phyloP scores from a whole-genome alignment of 30 jellyfish, hydroid and myxozoan genomes.

The Chrysaora quinquecirrha region DNA sequence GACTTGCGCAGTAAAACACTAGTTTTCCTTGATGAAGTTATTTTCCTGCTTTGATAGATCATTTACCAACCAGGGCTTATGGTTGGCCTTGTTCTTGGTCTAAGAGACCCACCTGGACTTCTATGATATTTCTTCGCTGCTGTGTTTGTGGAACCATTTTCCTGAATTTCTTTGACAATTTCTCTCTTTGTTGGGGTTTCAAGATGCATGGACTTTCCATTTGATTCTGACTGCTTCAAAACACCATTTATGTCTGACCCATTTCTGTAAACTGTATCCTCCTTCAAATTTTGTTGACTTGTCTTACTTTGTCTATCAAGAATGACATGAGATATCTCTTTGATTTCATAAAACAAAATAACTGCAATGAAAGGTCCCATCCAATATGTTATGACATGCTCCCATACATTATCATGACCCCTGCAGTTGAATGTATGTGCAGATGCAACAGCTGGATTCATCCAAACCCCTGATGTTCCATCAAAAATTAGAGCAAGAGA shows the following conservation, averaged over 20 bases:
- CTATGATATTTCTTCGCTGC: conserved; percentile 32
- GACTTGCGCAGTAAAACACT: too few species aligned
- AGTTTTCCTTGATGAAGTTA: too few species aligned
- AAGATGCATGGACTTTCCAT: neutral
- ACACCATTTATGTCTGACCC: neutral
- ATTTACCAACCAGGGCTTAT: conserved; percentile 48
- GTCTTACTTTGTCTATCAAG: neutral
- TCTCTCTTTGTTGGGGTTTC: neutral
- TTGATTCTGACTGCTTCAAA: too few species aligned
- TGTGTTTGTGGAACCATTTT: too few species aligned
- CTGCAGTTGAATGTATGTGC: conserved; percentile 83
- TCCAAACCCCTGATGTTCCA: conserved; percentile 91
- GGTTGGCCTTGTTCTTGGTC: conserved; percentile 31
- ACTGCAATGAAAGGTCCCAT: conserved; percentile 82
- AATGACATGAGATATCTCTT: neutral
- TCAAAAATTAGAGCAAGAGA: conserved; percentile 46
- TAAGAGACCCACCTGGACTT: conserved; percentile 59
- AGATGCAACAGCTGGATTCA: conserved; percentile 94
- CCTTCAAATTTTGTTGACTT: neutral
- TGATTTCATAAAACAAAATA: conserved; percentile 69
- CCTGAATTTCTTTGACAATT: neutral
- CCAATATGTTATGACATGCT: conserved; percentile 86
- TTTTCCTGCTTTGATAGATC: too few species aligned
- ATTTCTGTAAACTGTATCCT: neutral
- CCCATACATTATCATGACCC: conserved; percentile 83